Conservation (phyloP, 2,797 vertebrate species). For the Poecilia picta region DNA sequence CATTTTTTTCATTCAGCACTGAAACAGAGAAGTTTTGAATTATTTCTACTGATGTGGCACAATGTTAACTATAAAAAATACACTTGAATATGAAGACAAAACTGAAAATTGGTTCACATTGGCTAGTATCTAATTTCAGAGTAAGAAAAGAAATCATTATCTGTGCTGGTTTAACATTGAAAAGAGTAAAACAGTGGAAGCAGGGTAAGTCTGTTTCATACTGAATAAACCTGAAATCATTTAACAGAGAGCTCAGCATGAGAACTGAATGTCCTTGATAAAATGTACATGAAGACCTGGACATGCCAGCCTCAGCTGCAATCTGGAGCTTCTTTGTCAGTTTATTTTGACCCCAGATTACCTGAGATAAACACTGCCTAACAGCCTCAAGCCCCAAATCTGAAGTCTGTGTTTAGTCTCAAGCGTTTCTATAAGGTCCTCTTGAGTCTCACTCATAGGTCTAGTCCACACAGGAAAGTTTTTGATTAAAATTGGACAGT, state of each 20-base stretch:
- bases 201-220: not conserved
- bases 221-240: not conserved
- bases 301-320: not conserved
- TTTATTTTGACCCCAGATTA: not conserved
- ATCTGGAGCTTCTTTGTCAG: not conserved
- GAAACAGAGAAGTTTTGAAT: not conserved
- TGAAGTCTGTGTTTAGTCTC: not conserved
- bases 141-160: not conserved
- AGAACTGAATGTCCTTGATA: not conserved
- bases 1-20: not conserved
- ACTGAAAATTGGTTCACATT: not conserved
- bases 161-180: not conserved
- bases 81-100: not conserved
- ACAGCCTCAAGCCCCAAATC: not conserved
- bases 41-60: not conserved
- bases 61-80: not conserved
- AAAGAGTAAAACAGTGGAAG: not conserved
- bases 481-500: not conserved
- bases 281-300: not conserved
- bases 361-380: not conserved
- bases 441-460: not conserved
- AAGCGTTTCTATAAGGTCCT: not conserved
- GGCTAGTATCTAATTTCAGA: not conserved
- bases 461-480: not conserved
- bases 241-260: not conserved